These are phyloP conservation scores for Drosophila ficusphila DNA, from an alignment of 1,140 invertebrate genomes.

Conservation along the genomic window DNA sequence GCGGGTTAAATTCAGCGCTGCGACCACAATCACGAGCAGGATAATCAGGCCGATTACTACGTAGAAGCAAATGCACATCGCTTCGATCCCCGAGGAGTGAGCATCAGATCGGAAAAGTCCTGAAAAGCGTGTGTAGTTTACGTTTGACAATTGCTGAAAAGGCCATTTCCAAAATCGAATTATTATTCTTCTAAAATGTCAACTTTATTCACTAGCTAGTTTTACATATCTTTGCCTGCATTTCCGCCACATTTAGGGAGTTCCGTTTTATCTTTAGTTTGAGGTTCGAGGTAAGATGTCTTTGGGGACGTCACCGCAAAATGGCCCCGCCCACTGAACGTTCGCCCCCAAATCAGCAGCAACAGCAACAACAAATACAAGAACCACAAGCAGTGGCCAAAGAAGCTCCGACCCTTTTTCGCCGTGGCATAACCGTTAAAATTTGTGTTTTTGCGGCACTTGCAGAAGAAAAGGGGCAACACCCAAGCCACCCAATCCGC, in stretches of 20 bases:
- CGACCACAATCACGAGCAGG: slow-evolving; percentile 1
- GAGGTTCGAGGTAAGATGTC: background rate
- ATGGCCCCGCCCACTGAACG: background rate
- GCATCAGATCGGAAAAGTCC: background rate
- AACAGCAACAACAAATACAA: background rate
- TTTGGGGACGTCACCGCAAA: background rate
- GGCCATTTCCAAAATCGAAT: too few species aligned
- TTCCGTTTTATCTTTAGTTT: background rate
- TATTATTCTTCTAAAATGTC: too few species aligned
- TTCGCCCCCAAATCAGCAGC: background rate
- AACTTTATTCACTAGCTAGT: background rate
- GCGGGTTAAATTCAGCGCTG: background rate
- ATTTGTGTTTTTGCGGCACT: slow-evolving; percentile 66
- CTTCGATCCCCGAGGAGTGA: background rate
- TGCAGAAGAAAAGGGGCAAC: background rate
- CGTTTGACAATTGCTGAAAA: background rate
- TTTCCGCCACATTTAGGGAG: background rate
- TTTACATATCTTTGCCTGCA: background rate
- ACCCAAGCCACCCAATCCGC: background rate
- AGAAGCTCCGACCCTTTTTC: slow-evolving; percentile 13
- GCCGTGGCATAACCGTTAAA: slow-evolving; percentile 68
- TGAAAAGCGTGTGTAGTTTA: background rate
- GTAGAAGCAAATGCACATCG: slow-evolving; percentile 3
- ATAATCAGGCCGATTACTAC: background rate
- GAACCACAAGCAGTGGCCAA: slow-evolving; percentile 1